phyloP scores from a whole-genome alignment of 2,113 vertebrate species.

The Sebastes fasciatus region DNA sequence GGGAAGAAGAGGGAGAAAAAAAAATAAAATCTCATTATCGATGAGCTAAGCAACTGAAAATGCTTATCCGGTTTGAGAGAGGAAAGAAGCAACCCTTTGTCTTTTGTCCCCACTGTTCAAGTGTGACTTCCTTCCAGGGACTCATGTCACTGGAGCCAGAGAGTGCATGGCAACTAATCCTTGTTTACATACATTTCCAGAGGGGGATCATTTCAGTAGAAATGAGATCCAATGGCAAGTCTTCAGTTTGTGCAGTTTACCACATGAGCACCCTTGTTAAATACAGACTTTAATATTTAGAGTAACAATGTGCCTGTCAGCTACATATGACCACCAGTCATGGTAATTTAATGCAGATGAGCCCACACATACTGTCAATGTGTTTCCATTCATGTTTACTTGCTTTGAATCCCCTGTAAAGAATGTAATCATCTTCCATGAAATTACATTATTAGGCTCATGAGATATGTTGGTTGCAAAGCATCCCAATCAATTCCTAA shows the following conservation, averaged over 20 bases:
- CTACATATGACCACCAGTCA: neutral
- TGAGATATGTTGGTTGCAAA: neutral
- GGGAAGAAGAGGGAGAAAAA: slow-evolving; percentile 47
- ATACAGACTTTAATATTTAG: neutral
- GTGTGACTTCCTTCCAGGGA: slow-evolving; percentile 75
- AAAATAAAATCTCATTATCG: slow-evolving; percentile 77
- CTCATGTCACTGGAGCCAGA: slow-evolving; percentile 36
- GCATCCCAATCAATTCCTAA: neutral
- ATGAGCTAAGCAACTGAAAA: slow-evolving; percentile 81
- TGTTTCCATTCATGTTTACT: neutral
- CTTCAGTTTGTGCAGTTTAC: neutral
- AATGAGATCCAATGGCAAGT: neutral
- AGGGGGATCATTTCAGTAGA: neutral
- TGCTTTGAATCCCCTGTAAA: neutral
- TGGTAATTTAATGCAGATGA: slow-evolving; percentile 18
- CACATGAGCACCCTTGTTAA: neutral
- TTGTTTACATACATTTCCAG: slow-evolving; percentile 54
- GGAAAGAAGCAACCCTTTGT: slow-evolving; percentile 83
- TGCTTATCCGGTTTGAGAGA: slow-evolving; percentile 77
- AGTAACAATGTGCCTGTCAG: neutral
- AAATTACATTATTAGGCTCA: neutral
- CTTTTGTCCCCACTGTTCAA: slow-evolving; percentile 71
- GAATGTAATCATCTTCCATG: neutral
- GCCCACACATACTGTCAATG: neutral
- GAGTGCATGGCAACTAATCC: slow-evolving; percentile 56